phyloP scores from a whole-genome alignment of 1,140 invertebrate genomes.

The Archivesica marissinica region DNA sequence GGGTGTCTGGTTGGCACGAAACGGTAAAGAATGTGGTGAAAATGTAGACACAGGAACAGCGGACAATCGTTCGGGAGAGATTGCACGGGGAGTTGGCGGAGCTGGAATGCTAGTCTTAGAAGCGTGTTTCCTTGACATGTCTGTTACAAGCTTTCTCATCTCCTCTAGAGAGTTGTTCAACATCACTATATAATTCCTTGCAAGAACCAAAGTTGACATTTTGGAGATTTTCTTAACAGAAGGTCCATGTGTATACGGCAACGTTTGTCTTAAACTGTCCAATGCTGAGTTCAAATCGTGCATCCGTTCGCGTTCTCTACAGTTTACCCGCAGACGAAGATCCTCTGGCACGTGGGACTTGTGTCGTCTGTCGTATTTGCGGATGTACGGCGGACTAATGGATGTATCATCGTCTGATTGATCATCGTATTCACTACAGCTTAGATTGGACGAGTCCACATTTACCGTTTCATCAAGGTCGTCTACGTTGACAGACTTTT shows the following conservation, averaged over 20 bases:
- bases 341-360: slow-evolving; percentile 74
- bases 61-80: slow-evolving; percentile 18
- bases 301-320: slow-evolving; percentile 82
- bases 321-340: slow-evolving; percentile 78
- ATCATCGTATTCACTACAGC: slow-evolving; percentile 37
- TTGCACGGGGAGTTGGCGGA: neutral
- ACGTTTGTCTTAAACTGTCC: slow-evolving; percentile 81
- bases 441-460: neutral
- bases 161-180: slow-evolving; percentile 75
- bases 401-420: slow-evolving; percentile 37
- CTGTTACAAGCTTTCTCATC: slow-evolving; percentile 72
- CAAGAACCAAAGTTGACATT: slow-evolving; percentile 76
- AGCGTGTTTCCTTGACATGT: slow-evolving; percentile 49
- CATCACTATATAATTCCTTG: slow-evolving; percentile 77
- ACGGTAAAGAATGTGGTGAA: neutral
- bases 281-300: slow-evolving; percentile 83
- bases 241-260: slow-evolving; percentile 70
- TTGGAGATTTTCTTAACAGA: slow-evolving; percentile 79
- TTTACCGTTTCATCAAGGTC: neutral
- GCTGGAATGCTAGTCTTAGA: neutral
- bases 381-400: slow-evolving; percentile 10
- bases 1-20: neutral
- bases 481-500: neutral
- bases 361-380: slow-evolving; percentile 41
- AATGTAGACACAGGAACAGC: neutral